Conservation (phyloP, 2,113 vertebrate genomes). For the Cheilinus undulatus region DNA sequence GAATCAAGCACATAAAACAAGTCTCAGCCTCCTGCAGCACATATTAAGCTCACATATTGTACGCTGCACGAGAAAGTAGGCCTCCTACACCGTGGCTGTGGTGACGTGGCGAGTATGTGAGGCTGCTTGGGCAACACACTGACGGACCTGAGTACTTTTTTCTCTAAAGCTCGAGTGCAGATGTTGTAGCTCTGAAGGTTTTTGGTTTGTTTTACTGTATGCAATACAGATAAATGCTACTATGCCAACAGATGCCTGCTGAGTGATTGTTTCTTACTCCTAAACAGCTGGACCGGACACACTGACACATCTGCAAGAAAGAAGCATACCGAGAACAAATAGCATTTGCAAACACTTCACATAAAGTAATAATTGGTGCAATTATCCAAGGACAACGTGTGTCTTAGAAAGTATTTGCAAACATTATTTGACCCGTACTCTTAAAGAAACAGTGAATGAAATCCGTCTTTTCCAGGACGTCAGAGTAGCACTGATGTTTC, state of each 20-base stretch:
- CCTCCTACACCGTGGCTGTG: conserved; percentile 7
- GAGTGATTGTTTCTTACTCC: conserved; percentile 18
- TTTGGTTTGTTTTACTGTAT: conserved; percentile 28
- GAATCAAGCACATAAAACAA: conserved; percentile 43
- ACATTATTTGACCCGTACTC: conserved; percentile 24
- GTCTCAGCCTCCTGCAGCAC: conserved; percentile 12
- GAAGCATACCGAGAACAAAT: conserved; percentile 26
- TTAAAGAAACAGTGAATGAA: conserved; percentile 1
- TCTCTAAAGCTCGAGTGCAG: conserved; percentile 29
- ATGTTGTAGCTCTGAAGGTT: conserved; percentile 15
- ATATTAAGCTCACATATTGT: conserved; percentile 46
- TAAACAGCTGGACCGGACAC: conserved; percentile 1
- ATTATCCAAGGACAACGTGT: neutral
- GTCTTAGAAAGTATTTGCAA: conserved; percentile 45
- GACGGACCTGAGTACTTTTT: conserved; percentile 72
- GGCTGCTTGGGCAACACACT: conserved; percentile 22
- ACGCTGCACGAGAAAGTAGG: conserved; percentile 4
- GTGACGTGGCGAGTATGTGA: conserved; percentile 7
- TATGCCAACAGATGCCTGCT: conserved; percentile 19
- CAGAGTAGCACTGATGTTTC: conserved; percentile 35
- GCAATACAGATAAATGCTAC: conserved; percentile 27
- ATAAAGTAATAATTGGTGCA: neutral
- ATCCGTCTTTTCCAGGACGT: conserved; percentile 38
- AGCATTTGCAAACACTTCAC: conserved; percentile 28
- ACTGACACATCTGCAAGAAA: neutral